phyloP scores from a whole-genome alignment of 2,113 vertebrate genomes.

The Chionodraco myersi region DNA sequence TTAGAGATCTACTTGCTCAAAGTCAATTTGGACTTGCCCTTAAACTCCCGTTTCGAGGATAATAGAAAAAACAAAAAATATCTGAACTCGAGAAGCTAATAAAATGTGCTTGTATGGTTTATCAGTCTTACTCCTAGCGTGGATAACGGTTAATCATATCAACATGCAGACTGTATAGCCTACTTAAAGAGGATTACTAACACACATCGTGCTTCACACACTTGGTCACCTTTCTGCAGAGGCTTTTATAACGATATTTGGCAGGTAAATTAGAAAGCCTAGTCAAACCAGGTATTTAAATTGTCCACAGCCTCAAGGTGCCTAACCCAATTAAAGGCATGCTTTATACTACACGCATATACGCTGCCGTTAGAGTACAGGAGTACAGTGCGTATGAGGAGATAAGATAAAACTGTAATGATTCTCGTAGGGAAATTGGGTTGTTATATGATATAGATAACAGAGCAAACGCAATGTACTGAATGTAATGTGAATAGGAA shows the following conservation, averaged over 20 bases:
- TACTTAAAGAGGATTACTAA: background rate
- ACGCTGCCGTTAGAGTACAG: background rate
- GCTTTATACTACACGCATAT: background rate
- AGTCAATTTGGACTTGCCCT: no score
- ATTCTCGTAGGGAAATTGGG: conserved; percentile 13
- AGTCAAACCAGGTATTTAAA: conserved; percentile 36
- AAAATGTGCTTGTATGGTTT: background rate
- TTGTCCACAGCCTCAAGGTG: background rate
- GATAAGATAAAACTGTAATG: conserved; percentile 39
- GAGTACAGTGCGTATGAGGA: conserved; percentile 5
- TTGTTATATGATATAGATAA: conserved; percentile 21
- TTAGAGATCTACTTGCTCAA: no score
- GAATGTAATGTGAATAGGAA: conserved; percentile 14
- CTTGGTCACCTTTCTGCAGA: background rate
- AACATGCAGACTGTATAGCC: no score
- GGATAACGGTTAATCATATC: background rate
- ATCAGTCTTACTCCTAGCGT: no score
- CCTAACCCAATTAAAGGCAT: background rate
- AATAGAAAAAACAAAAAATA: background rate
- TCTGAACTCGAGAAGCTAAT: no score
- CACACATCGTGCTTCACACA: background rate
- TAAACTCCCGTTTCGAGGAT: no score
- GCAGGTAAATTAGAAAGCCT: conserved; percentile 19
- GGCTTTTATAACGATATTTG: background rate
- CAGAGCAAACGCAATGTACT: conserved; percentile 24